Evolutionary conservation across 2,113 vertebrate species (phyloP).

Genomic region (Ciconia maguari): DNA sequence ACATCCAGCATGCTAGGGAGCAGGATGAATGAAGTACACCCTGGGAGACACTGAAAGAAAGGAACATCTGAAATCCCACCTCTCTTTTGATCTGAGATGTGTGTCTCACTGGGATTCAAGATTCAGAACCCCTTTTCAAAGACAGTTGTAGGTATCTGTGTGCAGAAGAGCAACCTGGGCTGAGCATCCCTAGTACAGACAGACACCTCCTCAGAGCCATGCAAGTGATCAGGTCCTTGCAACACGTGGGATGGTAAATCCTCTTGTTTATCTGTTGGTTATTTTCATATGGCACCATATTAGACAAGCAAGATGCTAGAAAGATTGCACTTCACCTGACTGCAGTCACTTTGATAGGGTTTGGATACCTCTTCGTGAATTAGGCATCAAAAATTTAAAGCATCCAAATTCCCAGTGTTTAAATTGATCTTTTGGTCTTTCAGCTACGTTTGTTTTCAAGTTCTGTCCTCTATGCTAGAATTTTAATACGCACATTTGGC

Average conservation of each 20-base stretch:
- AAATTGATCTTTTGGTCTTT: background rate
- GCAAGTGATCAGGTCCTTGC: background rate
- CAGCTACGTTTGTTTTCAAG: background rate
- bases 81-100: background rate
- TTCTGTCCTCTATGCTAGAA: background rate
- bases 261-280: background rate
- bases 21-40: background rate
- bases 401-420: background rate
- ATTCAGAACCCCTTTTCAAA: background rate
- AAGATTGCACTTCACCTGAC: background rate
- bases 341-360: background rate
- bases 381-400: background rate
- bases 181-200: background rate
- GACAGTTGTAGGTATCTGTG: background rate
- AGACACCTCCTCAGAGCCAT: background rate
- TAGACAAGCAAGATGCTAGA: background rate
- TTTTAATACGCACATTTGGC: background rate
- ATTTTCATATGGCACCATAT: background rate
- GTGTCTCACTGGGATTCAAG: background rate
- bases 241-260: background rate
- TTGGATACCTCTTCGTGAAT: background rate
- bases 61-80: background rate
- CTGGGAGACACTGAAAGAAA: background rate
- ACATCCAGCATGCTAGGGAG: background rate
- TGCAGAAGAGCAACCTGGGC: background rate